Evolutionary conservation across 2,797 vertebrate genomes (phyloP), one percentile per base, ranked within the genome.

Genomic region (Syndactyla subalaris): DNA sequence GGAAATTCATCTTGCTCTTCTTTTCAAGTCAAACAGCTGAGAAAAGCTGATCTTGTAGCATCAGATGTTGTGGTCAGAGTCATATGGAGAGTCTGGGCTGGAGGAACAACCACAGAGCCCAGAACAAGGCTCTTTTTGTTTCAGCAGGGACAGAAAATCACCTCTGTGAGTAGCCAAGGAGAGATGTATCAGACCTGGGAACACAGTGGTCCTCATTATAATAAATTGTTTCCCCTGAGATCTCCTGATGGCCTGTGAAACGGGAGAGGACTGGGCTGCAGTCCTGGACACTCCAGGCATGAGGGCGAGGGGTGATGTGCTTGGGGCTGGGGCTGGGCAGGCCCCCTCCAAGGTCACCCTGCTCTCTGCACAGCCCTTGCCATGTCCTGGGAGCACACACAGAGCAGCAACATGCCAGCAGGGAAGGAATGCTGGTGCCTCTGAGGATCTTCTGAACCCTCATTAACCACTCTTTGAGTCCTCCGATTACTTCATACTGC

Each of bases 211-310:
- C 30, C 27, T 36, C 12, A 11, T 83, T 59, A 55, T 36, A 67
- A 72, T 38, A 68, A 80, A 49, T 83, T 38, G 14, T 57, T 87
- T 92, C 94, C 73, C 84, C 36, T 59, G 77, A 87, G 65, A 70
- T 27, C 27, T 65, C 23, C 51, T 7, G 36, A 30, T 1, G 19
- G 38, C 45, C 39, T 84, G 46, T 86, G 71, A 59, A 80, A 32
- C 2, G 9, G 27, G 26, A 81, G 63, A 78, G 45, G 54, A 23
- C 13, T 58, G 43, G 57, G 67, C 88, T 85, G 61, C n/a, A 8
- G 51, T 74, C 43, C 66, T 0, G 1, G 62, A 20, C 14, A 10
- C 0, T 2, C 45, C 79, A 63, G 74, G 17, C 49, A 32, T 0
- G 10, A 73, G 43, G 27, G 24, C 11, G 2, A 1, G 27, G 65